Conservation (phyloP, 2,888 invertebrate species). For the Mellilla xanthometata region DNA sequence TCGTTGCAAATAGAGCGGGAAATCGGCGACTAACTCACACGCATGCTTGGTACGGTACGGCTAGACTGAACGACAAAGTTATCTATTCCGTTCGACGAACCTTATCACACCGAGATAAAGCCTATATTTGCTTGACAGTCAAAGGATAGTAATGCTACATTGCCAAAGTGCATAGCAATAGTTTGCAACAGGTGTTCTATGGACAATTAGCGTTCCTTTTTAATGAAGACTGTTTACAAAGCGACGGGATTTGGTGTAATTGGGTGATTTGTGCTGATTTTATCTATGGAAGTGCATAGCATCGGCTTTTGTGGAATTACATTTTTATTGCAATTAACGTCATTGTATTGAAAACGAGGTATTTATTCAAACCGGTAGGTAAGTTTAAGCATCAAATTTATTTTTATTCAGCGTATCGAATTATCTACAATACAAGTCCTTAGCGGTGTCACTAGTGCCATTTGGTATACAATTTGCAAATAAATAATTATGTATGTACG, state of each 20-base stretch:
- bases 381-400: too few relatives aligned
- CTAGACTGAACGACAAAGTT: conserved; percentile 22
- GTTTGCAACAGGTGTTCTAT: conserved; percentile 46
- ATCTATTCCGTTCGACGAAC: conserved; percentile 14
- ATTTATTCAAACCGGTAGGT: too few relatives aligned
- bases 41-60: conserved; percentile 38
- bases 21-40: conserved; percentile 61
- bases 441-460: too few relatives aligned
- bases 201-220: conserved; percentile 46
- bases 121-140: conserved; percentile 22
- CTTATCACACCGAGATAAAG: conserved; percentile 20
- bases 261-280: conserved; percentile 6
- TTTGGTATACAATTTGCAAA: too few relatives aligned
- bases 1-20: conserved; percentile 67
- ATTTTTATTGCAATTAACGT: too few relatives aligned
- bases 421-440: too few relatives aligned
- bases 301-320: neutral
- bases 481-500: too few relatives aligned
- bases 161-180: conserved; percentile 55
- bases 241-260: conserved; percentile 17
- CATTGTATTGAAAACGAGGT: too few relatives aligned
- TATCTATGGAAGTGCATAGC: neutral
- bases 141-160: conserved; percentile 50
- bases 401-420: too few relatives aligned
- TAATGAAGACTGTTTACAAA: conserved; percentile 41